Evolutionary conservation across 2,797 vertebrate species (phyloP), one percentile per base, ranked within the genome.

Genomic region (Enteromius paludinosus): DNA sequence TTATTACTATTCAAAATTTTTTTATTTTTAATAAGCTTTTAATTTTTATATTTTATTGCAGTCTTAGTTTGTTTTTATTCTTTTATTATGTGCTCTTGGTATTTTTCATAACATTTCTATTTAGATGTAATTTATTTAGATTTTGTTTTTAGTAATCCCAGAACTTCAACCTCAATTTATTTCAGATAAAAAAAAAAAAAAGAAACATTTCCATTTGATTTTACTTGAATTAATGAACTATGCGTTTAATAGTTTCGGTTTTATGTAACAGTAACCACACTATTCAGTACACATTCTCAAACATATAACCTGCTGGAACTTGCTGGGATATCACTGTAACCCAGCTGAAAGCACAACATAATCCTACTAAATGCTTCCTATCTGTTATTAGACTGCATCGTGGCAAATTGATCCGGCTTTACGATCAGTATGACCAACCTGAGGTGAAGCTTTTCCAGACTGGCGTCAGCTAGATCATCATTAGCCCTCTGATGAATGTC

Each of bases 401-500:
- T 35, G 28, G 47, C 71, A 38, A 15, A 73, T 1, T 15, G 49
- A 73, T 56, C 49, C 4, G 9, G 64, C 9, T 35, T 62, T 17
- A 35, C 15, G 8, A 56, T 73, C 30, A 56, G 49, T 14, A 35
- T 11, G 11, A 64, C 74, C 11, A 47, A 99, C 98, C 98, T 99
- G 90, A 99, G 96, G 88, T 99, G 98, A 71, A 99, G 96, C 91
- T 99, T 99, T 92, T 99, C 98, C 91, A 99, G 95, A 79, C 97
- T 98, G 70, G 97, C 97, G 84, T 99, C 98, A 0, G 96, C 97
- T 87, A 99, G 96, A 85, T 99, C 98, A 86, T 99, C 98, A 49
- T 99, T 99, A 89, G 98, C 98, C 91, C 98, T 96, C 93, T 99
- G 98, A 90, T 99, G 98, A 91, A 99, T 98, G 93, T 99, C 98